A percentile compares a stretch with the other conserved stretches of the same genome.
These are phyloP conservation scores for Zygaena filipendulae DNA, from an alignment of 2,888 invertebrate genomes.

Conservation along the genomic window DNA sequence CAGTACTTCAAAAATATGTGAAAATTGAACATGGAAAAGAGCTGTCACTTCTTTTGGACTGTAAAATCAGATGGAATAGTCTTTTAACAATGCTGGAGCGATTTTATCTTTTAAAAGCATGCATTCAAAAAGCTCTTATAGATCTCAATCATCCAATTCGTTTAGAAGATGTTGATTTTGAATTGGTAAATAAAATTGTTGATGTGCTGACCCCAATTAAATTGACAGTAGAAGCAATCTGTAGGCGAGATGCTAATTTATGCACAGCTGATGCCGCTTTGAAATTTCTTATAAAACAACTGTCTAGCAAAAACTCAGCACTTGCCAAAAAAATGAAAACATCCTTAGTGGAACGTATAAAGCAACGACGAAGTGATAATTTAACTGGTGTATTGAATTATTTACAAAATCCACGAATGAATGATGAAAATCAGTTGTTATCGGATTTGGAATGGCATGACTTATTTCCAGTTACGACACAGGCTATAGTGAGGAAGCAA, in stretches of 20 bases:
- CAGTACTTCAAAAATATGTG: conserved; percentile 14
- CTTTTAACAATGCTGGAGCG: conserved; percentile 14
- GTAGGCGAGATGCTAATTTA: conserved; percentile 7
- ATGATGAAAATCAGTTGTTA: conserved; percentile 2
- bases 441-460: conserved; percentile 1
- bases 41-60: conserved; percentile 13
- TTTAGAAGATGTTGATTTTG: conserved; percentile 7
- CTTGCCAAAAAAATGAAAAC: conserved; percentile 9
- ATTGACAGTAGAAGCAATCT: background rate
- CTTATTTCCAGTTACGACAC: conserved; percentile 4
- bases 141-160: conserved; percentile 7
- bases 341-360: conserved; percentile 9
- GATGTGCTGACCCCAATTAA: conserved; percentile 4
- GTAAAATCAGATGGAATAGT: conserved; percentile 14
- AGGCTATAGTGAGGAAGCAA: conserved; percentile 1
- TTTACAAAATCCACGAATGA: conserved; percentile 1
- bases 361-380: conserved; percentile 11
- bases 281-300: conserved; percentile 4
- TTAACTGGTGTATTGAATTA: conserved; percentile 7
- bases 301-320: conserved; percentile 8
- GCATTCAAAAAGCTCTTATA: conserved; percentile 20
- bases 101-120: conserved; percentile 16
- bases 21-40: conserved; percentile 14
- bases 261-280: conserved; percentile 7
- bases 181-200: conserved; percentile 7